Evolutionary conservation across 2,888 invertebrate genomes (phyloP), one percentile per base, ranked within the genome.

Genomic region (Adelphocoris suturalis): DNA sequence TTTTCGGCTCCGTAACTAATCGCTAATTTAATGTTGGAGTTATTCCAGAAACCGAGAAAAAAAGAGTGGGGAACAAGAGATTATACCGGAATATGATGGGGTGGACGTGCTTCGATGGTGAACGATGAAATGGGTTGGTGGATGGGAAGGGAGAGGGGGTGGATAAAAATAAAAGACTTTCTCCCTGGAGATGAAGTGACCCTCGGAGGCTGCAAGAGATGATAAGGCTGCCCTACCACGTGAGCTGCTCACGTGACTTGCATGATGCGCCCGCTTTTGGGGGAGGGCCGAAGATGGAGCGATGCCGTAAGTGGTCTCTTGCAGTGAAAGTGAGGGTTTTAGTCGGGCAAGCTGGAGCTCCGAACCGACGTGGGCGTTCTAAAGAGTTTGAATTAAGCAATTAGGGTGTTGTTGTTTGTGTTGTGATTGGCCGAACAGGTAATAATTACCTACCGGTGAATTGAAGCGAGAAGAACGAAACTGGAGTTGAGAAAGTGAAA

Each of bases 241-340:
- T 68, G 68, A 23, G 68, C 23, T 23, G 68, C 68, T 68, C 68
- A 68, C 68, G 68, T 68, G 68, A 68, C 68, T 68, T 68, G 68
- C 68, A 68, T 68, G 68, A 68, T 23, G 11, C 68, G 5, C 68
- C 27, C 68, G 68, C 68, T 23, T 23, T 23, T 61, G 9, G 19
- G 61, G 52, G 52, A 52, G n/a, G 61, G 14, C 19, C 61, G 61
- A 61, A 61, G 61, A 61, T 61, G 61, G 11, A 68, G 19, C 68
- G 68, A 23, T 68, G 7, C 68, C 13, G 68, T 23, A 13, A 52
- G 52, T 13, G 11, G 52, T 11, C 14, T 13, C 52, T 16, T 52
- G 52, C 52, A 52, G 52, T 52, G 52, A 52, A 52, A 52, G 52
- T 52, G 52, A 16, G 52, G 16, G 13, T 16, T 52, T 52, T 52